Percentiles rank a stretch among this genome's conserved stretches.
Evolutionary conservation across 2,888 invertebrate genomes (phyloP).

Genomic region (Pogonocherus hispidulus): DNA sequence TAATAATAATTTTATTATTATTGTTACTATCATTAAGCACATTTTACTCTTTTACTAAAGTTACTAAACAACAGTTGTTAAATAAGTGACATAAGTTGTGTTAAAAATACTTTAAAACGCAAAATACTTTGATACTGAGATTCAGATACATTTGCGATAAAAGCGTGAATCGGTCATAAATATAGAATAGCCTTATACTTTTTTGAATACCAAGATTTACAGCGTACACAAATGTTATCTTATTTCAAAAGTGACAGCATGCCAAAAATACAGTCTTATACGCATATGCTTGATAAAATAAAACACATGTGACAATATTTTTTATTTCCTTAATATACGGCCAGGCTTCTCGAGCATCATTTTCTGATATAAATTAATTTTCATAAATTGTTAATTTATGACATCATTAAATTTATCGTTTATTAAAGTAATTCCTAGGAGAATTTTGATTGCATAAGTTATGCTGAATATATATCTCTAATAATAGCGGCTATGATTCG

Average conservation of each 20-base stretch:
- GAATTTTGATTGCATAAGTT: neutral
- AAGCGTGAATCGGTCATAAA: slow-evolving; percentile 51
- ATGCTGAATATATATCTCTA: neutral
- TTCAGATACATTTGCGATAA: slow-evolving; percentile 24
- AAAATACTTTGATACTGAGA: too few species aligned
- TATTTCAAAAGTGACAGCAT: slow-evolving; percentile 61
- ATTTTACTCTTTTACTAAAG: too few species aligned
- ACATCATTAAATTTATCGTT: slow-evolving; percentile 3
- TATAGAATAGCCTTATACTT: slow-evolving; percentile 55
- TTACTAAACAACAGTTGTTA: too few species aligned
- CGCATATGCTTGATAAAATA: slow-evolving; percentile 54
- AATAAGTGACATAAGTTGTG: too few species aligned
- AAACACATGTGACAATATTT: slow-evolving; percentile 48
- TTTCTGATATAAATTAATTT: slow-evolving; percentile 9
- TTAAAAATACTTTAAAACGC: too few species aligned
- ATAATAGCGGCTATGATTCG: neutral
- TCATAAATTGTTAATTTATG: slow-evolving; percentile 2
- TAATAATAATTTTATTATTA: too few species aligned
- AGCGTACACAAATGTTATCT: slow-evolving; percentile 61
- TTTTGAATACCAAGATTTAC: slow-evolving; percentile 60
- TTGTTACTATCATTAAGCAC: too few species aligned
- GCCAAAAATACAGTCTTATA: slow-evolving; percentile 59
- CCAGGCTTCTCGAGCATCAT: slow-evolving; percentile 25
- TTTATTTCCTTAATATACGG: slow-evolving; percentile 27
- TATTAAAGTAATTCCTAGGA: neutral